Evolutionary conservation across 2,797 vertebrate species (phyloP).

Genomic region (Phataginus tricuspis): DNA sequence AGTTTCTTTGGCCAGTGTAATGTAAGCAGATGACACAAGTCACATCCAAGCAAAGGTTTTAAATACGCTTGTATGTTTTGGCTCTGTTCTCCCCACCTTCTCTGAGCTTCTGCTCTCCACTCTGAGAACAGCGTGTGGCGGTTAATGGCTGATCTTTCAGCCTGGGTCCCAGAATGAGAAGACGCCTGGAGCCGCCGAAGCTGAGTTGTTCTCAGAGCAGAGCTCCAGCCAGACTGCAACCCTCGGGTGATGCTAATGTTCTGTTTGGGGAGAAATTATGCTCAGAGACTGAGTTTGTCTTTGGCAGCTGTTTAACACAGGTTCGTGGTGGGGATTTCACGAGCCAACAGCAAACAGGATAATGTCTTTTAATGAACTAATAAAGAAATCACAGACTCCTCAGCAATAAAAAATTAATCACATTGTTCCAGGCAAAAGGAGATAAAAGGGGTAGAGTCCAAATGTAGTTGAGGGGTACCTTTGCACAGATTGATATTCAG

Average conservation of each 20-base stretch:
- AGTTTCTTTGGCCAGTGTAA: background rate
- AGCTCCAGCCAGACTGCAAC: background rate
- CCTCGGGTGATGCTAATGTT: background rate
- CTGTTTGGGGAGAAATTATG: no score
- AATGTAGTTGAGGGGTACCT: no score
- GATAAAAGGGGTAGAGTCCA: no score
- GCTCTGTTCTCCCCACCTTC: accelerated
- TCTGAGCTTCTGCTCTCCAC: background rate
- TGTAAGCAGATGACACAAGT: background rate
- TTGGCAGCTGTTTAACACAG: no score
- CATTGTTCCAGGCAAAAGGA: no score
- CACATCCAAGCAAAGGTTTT: background rate
- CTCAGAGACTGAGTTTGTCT: no score
- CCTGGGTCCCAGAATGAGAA: background rate
- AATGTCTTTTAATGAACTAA: no score
- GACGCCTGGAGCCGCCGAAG: background rate
- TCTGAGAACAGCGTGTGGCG: background rate
- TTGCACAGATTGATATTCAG: no score
- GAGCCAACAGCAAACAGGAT: no score
- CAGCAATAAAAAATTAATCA: no score
- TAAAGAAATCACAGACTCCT: no score
- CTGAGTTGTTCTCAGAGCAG: background rate
- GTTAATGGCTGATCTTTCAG: background rate
- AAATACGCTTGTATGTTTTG: background rate
- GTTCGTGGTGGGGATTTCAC: no score